Percentiles rank a stretch among this genome's conserved stretches.
phyloP scores from a whole-genome alignment of 2,797 vertebrate genomes.

The Gallinago stenura region DNA sequence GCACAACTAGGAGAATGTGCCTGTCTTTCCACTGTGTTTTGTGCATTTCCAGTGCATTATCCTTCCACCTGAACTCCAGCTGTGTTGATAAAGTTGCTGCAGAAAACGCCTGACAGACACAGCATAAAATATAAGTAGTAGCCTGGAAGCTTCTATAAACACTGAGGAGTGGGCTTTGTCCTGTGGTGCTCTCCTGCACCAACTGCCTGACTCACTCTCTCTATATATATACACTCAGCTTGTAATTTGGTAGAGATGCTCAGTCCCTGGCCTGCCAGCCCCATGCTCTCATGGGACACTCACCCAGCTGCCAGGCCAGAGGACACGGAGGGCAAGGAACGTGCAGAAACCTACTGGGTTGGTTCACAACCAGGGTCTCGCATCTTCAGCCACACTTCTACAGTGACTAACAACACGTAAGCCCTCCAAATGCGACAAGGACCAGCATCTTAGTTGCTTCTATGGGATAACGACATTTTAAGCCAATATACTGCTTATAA shows the following conservation, averaged over 20 bases:
- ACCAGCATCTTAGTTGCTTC: rapidly evolving
- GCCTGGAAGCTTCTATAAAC: neutral
- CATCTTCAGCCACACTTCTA: neutral
- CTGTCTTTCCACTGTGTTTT: rapidly evolving
- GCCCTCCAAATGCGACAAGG: neutral
- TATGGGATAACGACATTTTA: neutral
- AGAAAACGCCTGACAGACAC: neutral
- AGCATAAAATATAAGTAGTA: rapidly evolving
- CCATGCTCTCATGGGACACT: neutral
- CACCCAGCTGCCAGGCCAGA: rapidly evolving
- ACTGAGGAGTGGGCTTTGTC: rapidly evolving
- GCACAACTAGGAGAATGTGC: rapidly evolving
- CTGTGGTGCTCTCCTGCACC: rapidly evolving
- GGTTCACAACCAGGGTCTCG: rapidly evolving
- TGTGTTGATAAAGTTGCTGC: rapidly evolving
- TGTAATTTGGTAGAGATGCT: rapidly evolving
- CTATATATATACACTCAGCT: too few relatives aligned
- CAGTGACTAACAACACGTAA: neutral
- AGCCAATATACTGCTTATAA: neutral
- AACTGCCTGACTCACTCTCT: rapidly evolving
- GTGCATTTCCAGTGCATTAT: neutral
- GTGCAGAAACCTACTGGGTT: neutral
- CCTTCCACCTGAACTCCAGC: neutral
- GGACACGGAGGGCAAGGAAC: neutral
- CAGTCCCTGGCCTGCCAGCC: neutral